These are phyloP conservation scores for Drosophila dunni DNA, from an alignment of 1,140 invertebrate species.

Conservation along the genomic window DNA sequence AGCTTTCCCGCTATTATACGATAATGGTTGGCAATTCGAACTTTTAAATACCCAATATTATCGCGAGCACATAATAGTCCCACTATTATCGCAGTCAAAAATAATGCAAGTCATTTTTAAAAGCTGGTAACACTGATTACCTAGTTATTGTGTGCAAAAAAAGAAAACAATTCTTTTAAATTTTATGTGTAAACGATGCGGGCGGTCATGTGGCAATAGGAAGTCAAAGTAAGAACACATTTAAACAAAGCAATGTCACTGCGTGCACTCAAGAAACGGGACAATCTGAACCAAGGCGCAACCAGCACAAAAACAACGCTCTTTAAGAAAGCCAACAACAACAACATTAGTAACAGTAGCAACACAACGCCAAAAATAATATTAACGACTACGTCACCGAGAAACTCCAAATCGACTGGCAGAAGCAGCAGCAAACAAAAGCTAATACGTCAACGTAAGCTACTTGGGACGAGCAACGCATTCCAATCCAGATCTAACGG, in stretches of 20 bases:
- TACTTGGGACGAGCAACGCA: slow-evolving; percentile 61
- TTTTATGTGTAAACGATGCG: slow-evolving; percentile 32
- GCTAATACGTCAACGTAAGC: slow-evolving; percentile 39
- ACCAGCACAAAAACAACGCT: slow-evolving; percentile 42
- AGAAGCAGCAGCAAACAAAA: slow-evolving; percentile 28
- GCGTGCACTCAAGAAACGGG: slow-evolving; percentile 79
- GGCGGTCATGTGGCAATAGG: slow-evolving; percentile 44
- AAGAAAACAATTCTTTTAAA: slow-evolving; percentile 39
- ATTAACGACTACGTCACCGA: slow-evolving; percentile 54
- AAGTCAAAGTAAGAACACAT: slow-evolving; percentile 4
- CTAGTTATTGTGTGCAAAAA: slow-evolving; percentile 16
- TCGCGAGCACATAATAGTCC: too few species aligned
- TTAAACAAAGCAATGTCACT: slow-evolving; percentile 76
- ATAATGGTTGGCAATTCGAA: too few species aligned
- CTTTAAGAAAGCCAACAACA: slow-evolving; percentile 66
- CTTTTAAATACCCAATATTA: too few species aligned
- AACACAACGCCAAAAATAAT: slow-evolving; percentile 35
- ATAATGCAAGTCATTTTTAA: neutral
- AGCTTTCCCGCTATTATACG: too few species aligned
- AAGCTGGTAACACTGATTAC: slow-evolving; percentile 1
- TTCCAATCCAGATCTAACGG: slow-evolving; percentile 68
- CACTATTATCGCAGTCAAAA: too few species aligned
- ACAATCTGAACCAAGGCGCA: slow-evolving; percentile 39
- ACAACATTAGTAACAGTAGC: slow-evolving; percentile 44
- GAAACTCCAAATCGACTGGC: slow-evolving; percentile 25